Percentiles rank a stretch among this genome's conserved stretches.
These are phyloP conservation scores for Phthorimaea operculella DNA, from an alignment of 1,140 invertebrate species.

Conservation along the genomic window DNA sequence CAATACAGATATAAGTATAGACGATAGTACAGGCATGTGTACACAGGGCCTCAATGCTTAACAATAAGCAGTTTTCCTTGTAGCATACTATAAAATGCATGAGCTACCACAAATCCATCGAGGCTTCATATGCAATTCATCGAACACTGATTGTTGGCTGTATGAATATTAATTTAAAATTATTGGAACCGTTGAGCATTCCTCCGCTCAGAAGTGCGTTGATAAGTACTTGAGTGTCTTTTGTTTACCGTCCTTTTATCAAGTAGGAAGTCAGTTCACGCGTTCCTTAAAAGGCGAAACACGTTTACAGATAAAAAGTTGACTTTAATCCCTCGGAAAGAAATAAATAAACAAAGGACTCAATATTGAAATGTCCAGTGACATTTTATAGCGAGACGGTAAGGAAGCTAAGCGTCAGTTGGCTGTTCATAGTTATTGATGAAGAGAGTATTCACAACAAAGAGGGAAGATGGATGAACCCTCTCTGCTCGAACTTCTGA, in stretches of 20 bases:
- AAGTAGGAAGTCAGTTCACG: slow-evolving; percentile 17
- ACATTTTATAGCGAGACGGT: not conserved
- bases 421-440: slow-evolving; percentile 1
- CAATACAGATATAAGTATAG: not conserved
- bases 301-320: not conserved
- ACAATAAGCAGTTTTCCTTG: slow-evolving; percentile 42
- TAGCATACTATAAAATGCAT: slow-evolving; percentile 48
- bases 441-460: not conserved
- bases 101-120: slow-evolving; percentile 46
- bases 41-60: slow-evolving; percentile 16
- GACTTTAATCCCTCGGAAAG: not conserved
- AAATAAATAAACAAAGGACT: not conserved
- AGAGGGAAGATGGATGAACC: slow-evolving; percentile 4
- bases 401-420: not conserved
- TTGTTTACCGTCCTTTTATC: slow-evolving; percentile 35
- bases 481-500: not conserved
- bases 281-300: not conserved
- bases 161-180: slow-evolving; percentile 50
- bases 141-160: slow-evolving; percentile 46
- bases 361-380: not conserved
- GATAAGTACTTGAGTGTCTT: slow-evolving; percentile 28
- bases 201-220: slow-evolving; percentile 3
- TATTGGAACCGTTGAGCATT: not conserved
- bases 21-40: not conserved
- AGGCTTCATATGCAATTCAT: slow-evolving; percentile 55